A percentile compares a stretch with the other conserved stretches of the same genome.
Evolutionary conservation across 2,113 vertebrate genomes (phyloP).

Genomic region (Mungos mungo): DNA sequence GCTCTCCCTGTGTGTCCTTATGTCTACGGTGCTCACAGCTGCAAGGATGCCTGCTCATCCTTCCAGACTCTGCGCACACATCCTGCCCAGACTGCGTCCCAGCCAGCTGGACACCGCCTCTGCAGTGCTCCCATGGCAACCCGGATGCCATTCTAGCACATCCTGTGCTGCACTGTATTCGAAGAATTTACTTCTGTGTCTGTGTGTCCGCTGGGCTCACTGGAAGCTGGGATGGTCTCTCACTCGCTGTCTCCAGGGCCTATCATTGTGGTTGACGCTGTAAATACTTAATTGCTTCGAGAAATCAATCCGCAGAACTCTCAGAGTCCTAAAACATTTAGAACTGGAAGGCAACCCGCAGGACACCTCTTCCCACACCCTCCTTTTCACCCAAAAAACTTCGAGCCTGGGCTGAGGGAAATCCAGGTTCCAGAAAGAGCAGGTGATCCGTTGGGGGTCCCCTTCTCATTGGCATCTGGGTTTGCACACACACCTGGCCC

Average conservation of each 20-base stretch:
- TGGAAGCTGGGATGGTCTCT: too few relatives aligned
- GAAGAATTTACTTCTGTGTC: not conserved
- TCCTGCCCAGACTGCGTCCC: not conserved
- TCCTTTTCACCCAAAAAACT: not conserved
- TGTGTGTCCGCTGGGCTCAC: not conserved
- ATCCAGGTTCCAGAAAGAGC: not conserved
- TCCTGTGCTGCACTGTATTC: fast-evolving
- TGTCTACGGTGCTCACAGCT: not conserved
- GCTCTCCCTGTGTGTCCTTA: not conserved
- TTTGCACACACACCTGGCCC: not conserved
- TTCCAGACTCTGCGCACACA: not conserved
- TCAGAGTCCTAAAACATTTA: not conserved
- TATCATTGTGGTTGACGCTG: not conserved
- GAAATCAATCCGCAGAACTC: not conserved
- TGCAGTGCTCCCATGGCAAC: not conserved
- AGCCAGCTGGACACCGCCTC: not conserved
- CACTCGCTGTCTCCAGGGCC: not conserved
- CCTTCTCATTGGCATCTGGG: too few relatives aligned
- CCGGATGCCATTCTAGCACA: not conserved
- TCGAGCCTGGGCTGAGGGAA: not conserved
- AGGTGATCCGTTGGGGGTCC: fast-evolving
- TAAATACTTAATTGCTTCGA: not conserved
- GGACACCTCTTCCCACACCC: not conserved
- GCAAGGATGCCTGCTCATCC: not conserved
- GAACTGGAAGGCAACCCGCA: not conserved